These are phyloP conservation scores for Diplodus puntazzo DNA, from an alignment of 2,797 vertebrate genomes.

Conservation along the genomic window DNA sequence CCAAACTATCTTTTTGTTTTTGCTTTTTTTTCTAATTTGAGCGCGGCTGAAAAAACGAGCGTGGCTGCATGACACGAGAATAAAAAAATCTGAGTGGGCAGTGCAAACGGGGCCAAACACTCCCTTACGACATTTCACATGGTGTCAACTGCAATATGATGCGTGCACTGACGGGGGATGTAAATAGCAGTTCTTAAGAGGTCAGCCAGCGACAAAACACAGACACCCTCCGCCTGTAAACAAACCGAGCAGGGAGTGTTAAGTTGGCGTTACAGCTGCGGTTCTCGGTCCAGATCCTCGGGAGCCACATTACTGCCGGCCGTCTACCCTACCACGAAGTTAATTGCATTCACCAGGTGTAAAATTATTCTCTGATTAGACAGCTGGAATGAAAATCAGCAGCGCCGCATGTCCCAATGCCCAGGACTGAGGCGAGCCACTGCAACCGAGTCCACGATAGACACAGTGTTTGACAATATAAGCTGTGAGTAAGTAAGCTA, in stretches of 20 bases:
- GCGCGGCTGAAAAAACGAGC: slow-evolving; percentile 20
- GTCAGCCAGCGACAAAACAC: slow-evolving; percentile 34
- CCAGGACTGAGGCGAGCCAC: slow-evolving; percentile 40
- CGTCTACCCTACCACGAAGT: slow-evolving; percentile 50
- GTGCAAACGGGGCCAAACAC: slow-evolving; percentile 37
- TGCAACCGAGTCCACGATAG: slow-evolving; percentile 36
- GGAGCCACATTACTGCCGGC: slow-evolving; percentile 52
- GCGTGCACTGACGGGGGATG: slow-evolving; percentile 40
- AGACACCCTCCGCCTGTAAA: slow-evolving; percentile 55
- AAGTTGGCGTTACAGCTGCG: slow-evolving; percentile 47
- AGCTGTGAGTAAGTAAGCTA: slow-evolving; percentile 32
- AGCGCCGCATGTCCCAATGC: slow-evolving; percentile 37
- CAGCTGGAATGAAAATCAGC: slow-evolving; percentile 53
- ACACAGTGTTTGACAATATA: slow-evolving; percentile 47
- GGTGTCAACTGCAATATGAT: slow-evolving; percentile 36
- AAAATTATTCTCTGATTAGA: slow-evolving; percentile 70
- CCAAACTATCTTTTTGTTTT: not conserved
- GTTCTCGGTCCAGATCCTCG: slow-evolving; percentile 35
- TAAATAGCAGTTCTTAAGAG: slow-evolving; percentile 46
- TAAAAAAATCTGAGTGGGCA: slow-evolving; percentile 36
- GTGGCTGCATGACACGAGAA: slow-evolving; percentile 28
- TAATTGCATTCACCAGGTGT: slow-evolving; percentile 68
- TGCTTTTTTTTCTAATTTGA: not conserved
- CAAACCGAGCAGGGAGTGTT: slow-evolving; percentile 52
- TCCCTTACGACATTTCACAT: slow-evolving; percentile 48